Percentiles rank a stretch among this genome's conserved stretches.
phyloP scores from a whole-genome alignment of 2,113 vertebrate species.

The Hystrix brachyura region DNA sequence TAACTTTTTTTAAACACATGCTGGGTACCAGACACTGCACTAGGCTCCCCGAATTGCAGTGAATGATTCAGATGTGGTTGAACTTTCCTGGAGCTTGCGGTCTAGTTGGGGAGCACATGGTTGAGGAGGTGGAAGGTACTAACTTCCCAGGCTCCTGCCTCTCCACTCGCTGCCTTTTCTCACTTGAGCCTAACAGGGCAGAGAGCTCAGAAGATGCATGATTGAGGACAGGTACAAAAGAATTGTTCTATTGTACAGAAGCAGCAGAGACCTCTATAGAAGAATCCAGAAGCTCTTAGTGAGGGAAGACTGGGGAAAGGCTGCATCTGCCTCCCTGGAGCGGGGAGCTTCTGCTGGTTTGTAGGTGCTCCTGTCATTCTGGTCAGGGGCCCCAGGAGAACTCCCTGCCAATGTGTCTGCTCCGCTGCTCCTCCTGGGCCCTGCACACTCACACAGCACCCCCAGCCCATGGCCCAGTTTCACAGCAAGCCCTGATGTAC shows the following conservation, averaged over 20 bases:
- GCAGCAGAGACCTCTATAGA: neutral
- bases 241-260: neutral
- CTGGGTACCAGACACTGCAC: neutral
- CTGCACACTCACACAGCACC: neutral
- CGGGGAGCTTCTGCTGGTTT: neutral
- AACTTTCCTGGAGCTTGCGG: neutral
- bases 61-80: neutral
- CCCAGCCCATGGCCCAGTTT: neutral
- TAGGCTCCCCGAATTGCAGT: neutral
- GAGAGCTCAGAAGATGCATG: neutral
- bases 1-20: slow-evolving; percentile 13
- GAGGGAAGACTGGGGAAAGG: neutral
- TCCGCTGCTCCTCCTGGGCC: neutral
- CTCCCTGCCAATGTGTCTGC: neutral
- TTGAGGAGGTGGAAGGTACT: neutral
- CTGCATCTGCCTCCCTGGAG: neutral
- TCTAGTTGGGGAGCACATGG: neutral
- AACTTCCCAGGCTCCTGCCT: accelerated
- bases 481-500: neutral
- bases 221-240: neutral
- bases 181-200: neutral
- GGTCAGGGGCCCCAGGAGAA: neutral
- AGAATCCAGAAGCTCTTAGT: neutral
- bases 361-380: neutral
- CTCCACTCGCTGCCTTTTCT: neutral